Conservation (phyloP, 1,140 invertebrate species). For the Bradynema listronoti region DNA sequence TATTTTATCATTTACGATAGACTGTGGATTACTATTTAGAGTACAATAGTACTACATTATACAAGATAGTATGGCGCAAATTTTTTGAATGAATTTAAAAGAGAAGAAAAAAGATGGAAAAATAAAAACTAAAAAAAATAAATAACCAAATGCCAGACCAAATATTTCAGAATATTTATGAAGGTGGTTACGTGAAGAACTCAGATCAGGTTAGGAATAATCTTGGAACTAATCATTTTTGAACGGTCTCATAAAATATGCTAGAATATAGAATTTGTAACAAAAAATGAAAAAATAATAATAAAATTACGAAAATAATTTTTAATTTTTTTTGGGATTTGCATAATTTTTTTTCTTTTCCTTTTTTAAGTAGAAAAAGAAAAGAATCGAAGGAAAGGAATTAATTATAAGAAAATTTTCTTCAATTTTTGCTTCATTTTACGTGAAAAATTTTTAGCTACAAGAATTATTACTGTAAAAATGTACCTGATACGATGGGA, state of each 20-base stretch:
- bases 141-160: too few relatives aligned
- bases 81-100: too few relatives aligned
- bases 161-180: too few relatives aligned
- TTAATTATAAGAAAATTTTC: background rate
- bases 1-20: background rate
- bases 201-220: too few relatives aligned
- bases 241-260: too few relatives aligned
- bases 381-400: background rate
- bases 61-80: too few relatives aligned
- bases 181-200: too few relatives aligned
- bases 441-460: background rate
- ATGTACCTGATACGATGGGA: conserved; percentile 57
- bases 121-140: too few relatives aligned
- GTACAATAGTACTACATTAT: background rate
- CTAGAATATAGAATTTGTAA: too few relatives aligned
- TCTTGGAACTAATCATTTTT: too few relatives aligned
- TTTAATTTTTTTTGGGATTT: conserved; percentile 15
- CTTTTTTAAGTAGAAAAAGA: background rate
- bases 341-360: conserved; percentile 1
- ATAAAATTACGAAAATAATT: background rate
- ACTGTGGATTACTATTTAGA: background rate
- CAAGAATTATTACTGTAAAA: background rate
- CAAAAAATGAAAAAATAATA: too few relatives aligned
- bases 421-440: background rate
- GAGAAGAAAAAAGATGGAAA: too few relatives aligned